Evolutionary conservation across 2,113 vertebrate genomes (phyloP).

Genomic region (Petaurus breviceps): DNA sequence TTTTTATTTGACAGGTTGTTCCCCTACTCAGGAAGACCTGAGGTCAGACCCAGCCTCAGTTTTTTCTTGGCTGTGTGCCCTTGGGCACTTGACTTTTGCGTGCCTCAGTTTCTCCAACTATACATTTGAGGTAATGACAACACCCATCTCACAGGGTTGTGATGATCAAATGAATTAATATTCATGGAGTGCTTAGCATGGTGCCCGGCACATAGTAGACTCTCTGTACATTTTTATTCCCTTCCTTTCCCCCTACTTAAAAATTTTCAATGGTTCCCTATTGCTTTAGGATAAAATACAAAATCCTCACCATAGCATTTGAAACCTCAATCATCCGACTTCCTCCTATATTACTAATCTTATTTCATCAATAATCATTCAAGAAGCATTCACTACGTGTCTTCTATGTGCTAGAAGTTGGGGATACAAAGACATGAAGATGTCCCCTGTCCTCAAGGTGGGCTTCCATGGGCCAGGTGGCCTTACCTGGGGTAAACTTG

Average conservation of each 20-base stretch:
- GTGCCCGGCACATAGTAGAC: not conserved
- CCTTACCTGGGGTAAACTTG: not conserved
- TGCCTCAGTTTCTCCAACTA: not conserved
- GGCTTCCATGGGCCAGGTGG: no score
- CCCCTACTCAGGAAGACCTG: not conserved
- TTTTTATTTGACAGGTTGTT: not conserved
- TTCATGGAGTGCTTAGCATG: not conserved
- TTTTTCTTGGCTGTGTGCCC: not conserved
- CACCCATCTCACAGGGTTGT: not conserved
- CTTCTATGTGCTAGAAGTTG: not conserved
- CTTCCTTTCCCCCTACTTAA: not conserved
- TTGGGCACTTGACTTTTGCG: not conserved
- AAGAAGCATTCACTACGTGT: not conserved
- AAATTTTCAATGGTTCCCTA: not conserved
- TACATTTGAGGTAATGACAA: not conserved
- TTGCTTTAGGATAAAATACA: not conserved
- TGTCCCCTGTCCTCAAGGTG: not conserved
- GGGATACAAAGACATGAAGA: not conserved
- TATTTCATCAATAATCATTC: not conserved
- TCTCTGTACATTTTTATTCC: not conserved
- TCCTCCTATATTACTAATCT: not conserved
- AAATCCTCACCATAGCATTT: not conserved
- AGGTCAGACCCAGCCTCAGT: not conserved
- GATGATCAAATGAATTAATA: constrained; percentile 28
- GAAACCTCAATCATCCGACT: not conserved